Base-by-base conservation (phyloP, 2,113 vertebrate genomes). In the Serinus canaria region DNA sequence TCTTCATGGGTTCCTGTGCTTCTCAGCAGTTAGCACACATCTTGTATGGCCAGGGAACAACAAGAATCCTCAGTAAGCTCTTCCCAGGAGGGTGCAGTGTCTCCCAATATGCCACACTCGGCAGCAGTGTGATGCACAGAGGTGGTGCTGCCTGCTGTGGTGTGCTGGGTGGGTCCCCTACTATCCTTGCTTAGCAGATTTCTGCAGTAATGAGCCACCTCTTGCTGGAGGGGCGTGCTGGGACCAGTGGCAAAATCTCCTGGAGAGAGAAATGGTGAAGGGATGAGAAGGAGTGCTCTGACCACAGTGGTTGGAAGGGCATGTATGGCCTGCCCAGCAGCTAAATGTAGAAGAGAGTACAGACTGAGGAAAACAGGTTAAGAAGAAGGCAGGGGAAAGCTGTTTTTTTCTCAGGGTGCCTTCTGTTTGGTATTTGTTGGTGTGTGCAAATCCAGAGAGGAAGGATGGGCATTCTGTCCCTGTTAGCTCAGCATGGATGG, bases 381-480 rank as follows among this genome's bases (percentile, higher is more conserved):
- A n/a, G 18, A 86, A 86, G 30, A 33, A 80, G 39, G 21, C 9
- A 52, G 6, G 3, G 4, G 11, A 68, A 83, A 73, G 20, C 6
- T 50, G 0, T 10, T n/a, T 50, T 41, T 56, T 67, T 6, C 20
- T 46, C 15, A 33, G 15, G 3, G 25, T 55, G 47, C 16, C n/a
- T 63, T 44, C 43, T 87, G 28, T 66, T 41, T 41, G 11, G 24
- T 52, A 13, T 79, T 62, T 49, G 28, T 58, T 70, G 27, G 39
- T 23, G 20, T 0, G 0, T 82, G 20, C 25, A 6, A 0, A 1
- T 30, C 15, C 18, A 16, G 33, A 55, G 63, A 31, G 43, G 11
- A 66, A 62, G 41, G 59, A 41, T 0, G 1, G 39, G 33, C 16
- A 2, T 33, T 58, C 49, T 64, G 21, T 9, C 13, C 11, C 7